Base-by-base conservation (phyloP, 2,888 invertebrate species). In the Bugula neritina region DNA sequence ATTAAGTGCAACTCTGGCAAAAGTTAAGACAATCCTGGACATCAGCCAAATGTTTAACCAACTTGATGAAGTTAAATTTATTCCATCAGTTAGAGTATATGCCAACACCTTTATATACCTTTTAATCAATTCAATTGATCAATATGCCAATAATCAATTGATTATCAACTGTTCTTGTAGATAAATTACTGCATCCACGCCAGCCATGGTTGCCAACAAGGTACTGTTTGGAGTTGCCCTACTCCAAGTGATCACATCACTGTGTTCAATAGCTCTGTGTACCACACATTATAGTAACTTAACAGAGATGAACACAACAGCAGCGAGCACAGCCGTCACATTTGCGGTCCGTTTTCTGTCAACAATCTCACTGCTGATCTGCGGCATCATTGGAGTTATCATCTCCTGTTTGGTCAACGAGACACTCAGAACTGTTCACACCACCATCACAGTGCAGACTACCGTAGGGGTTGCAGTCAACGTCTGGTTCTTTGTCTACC, bases 381-480 rank as follows among this genome's bases (percentile, higher is more conserved):
- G 63, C 63, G 63, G 63, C 17, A 63, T 63, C 31, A 63, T 63
- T 5, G 63, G 63, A 63, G 27, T 63, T n/a, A 63, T 63, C 25
- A 31, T n/a, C 21, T 63, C 63, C 5, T 63, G 31, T 63, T 27
- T 63, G 13, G 5, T 31, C 17, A 63, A 63, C 34, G 2, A 13
- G 5, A 63, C 34, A 3, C 25, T 27, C n/a, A 63, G 63, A 63
- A 63, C 31, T 63, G 63, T 63, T 13, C 63, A 63, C 63, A 63
- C 25, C 10, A 63, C 63, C 29, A 17, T 34, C 27, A 63, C 63
- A 31, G 21, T 21, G 13, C 63, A 63, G 63, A 63, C 63, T 10
- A 63, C 63, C 27, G 2, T 63, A 29, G 63, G 63, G 5, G 1
- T 63, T 31, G 31, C 31, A 3, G 27, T 63, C 31, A 63, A 63